Percentiles rank a stretch among this genome's conserved stretches.
phyloP scores from a whole-genome alignment of 2,797 vertebrate genomes.

The Chelidonichthys spinosus region DNA sequence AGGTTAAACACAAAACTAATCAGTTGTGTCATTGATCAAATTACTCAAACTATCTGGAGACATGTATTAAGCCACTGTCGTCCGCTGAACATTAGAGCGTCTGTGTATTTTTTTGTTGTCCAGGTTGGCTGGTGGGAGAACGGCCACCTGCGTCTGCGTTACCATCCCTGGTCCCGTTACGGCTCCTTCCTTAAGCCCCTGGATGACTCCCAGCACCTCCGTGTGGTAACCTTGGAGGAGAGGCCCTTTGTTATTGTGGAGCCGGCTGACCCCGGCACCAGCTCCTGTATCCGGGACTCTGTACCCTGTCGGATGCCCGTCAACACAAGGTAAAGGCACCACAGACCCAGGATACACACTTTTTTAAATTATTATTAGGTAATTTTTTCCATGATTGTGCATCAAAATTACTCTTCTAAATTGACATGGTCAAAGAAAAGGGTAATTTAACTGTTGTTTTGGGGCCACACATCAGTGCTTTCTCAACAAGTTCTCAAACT shows the following conservation, averaged over 20 bases:
- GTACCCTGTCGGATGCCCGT: slow-evolving; percentile 92
- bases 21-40: background rate
- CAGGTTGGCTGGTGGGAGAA: slow-evolving; percentile 95
- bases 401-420: too few species aligned
- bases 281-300: slow-evolving; percentile 94
- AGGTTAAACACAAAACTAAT: background rate
- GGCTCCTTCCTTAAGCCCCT: slow-evolving; percentile 92
- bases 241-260: slow-evolving; percentile 96
- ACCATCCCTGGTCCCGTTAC: slow-evolving; percentile 92
- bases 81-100: background rate
- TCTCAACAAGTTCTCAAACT: background rate
- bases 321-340: slow-evolving; percentile 85
- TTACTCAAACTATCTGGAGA: background rate
- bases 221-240: slow-evolving; percentile 93
- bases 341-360: too few species aligned
- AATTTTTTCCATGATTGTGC: too few species aligned
- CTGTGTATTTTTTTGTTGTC: background rate
- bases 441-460: background rate
- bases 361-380: too few species aligned
- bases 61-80: background rate
- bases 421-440: too few species aligned
- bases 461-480: background rate
- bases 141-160: slow-evolving; percentile 87
- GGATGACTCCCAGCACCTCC: slow-evolving; percentile 91
- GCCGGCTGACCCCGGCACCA: slow-evolving; percentile 89